Evolutionary conservation across 1,140 invertebrate genomes (phyloP).

Genomic region (Watersipora subatra): DNA sequence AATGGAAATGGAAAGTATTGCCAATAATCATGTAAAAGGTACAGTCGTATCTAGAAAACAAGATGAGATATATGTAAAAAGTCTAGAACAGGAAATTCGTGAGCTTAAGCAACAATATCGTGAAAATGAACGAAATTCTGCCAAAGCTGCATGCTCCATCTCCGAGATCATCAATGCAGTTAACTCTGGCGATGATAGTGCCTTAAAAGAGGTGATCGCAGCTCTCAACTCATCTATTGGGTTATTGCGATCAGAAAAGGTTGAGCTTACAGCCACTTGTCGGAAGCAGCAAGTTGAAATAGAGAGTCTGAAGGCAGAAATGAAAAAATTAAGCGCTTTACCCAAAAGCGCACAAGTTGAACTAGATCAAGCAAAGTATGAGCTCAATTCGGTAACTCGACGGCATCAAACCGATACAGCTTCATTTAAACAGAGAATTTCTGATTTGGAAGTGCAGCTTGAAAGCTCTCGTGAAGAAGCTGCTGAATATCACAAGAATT

Average conservation of each 20-base stretch:
- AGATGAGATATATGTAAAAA: conserved; percentile 13
- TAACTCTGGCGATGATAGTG: background rate
- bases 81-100: conserved; percentile 22
- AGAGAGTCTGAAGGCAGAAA: background rate
- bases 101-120: conserved; percentile 23
- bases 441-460: conserved; percentile 30
- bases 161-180: background rate
- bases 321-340: background rate
- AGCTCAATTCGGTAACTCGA: conserved; percentile 20
- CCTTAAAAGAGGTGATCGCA: background rate
- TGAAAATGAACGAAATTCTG: conserved; percentile 15
- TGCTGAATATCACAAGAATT: conserved; percentile 35
- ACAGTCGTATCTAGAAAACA: conserved; percentile 5
- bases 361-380: conserved; percentile 33
- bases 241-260: conserved; percentile 27
- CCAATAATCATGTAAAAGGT: too few species aligned
- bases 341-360: conserved; percentile 21
- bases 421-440: conserved; percentile 21
- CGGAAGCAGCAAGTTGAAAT: conserved; percentile 35
- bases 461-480: conserved; percentile 32
- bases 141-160: background rate
- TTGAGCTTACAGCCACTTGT: conserved; percentile 27
- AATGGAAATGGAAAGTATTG: conserved; percentile 31
- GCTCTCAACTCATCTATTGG: conserved; percentile 14
- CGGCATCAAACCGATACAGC: conserved; percentile 23